phyloP scores from a whole-genome alignment of 2,113 vertebrate species.

The Myotis davidii region DNA sequence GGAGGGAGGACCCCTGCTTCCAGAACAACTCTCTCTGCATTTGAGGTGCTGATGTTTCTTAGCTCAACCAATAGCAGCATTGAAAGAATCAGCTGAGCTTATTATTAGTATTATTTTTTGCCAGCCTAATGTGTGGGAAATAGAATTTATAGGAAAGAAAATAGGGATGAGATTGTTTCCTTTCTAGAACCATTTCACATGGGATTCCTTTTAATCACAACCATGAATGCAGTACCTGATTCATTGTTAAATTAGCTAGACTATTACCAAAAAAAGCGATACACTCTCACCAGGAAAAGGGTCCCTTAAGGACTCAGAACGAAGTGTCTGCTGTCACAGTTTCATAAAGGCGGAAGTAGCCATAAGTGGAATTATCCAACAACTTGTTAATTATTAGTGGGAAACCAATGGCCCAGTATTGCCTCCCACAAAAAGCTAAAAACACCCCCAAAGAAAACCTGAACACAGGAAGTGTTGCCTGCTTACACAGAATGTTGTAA shows the following conservation, averaged over 20 bases:
- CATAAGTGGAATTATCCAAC: neutral
- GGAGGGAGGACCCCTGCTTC: neutral
- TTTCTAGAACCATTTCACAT: slow-evolving; percentile 9
- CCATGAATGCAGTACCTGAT: neutral
- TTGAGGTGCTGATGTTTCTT: neutral
- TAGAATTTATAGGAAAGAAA: neutral
- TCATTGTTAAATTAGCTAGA: neutral
- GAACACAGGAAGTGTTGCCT: neutral
- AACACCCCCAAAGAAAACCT: slow-evolving; percentile 11
- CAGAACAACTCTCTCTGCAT: neutral
- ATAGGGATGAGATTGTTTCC: neutral
- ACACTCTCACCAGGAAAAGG: neutral
- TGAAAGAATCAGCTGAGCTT: neutral
- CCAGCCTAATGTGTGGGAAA: neutral
- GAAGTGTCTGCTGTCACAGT: neutral
- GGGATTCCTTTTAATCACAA: slow-evolving; percentile 17
- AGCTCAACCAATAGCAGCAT: neutral
- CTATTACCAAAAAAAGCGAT: neutral
- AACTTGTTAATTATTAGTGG: slow-evolving; percentile 33
- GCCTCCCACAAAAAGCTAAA: neutral
- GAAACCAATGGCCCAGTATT: neutral
- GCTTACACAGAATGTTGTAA: neutral
- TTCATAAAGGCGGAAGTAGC: slow-evolving; percentile 37
- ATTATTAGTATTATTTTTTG: neutral
- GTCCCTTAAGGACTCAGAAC: neutral